Evolutionary conservation across 2,797 vertebrate species (phyloP), one percentile per base, ranked within the genome.

Genomic region (Syngnathus acus): DNA sequence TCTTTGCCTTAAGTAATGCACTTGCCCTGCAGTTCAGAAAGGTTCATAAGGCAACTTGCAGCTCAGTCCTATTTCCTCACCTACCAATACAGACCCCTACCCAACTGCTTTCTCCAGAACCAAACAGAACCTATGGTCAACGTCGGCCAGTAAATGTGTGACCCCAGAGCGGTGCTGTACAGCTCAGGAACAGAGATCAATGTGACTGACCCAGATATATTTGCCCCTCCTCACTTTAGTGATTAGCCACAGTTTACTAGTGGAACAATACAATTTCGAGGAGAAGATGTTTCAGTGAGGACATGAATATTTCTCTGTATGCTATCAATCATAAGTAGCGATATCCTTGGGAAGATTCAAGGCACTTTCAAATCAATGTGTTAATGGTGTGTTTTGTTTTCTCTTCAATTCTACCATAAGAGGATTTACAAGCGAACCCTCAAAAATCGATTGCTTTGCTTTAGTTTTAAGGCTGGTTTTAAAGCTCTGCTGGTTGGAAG

Each of bases 131-230:
- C 23, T 26, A 19, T 10, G 23, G 62, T 13, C 62, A 47, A 62
- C 48, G 65, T 77, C 74, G 65, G 42, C 19, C 64, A 69, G 73
- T 67, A 68, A 71, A 72, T 75, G 62, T 68, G 71, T 78, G 85
- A 86, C 78, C 84, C 79, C 77, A 66, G 70, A 87, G 81, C 79
- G 50, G 62, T 42, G 73, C 66, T 45, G 67, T 32, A 50, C 42
- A 69, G 68, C 67, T 40, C 64, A 37, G 14, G 16, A 19, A 67
- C 68, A 65, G 69, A 65, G 83, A 89, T 89, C 82, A 82, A 89
- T 90, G 78, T 38, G 66, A 63, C 63, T 73, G 78, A 87, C 87
- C 87, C 82, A 87, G 70, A 89, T 87, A 82, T 69, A 65, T 79
- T 63, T 68, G 55, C 71, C 65, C 9, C 69, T 43, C 64, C 62